A percentile compares a stretch with the other conserved stretches of the same genome.
phyloP scores from a whole-genome alignment of 2,113 vertebrate species.

The Melozone crissalis region DNA sequence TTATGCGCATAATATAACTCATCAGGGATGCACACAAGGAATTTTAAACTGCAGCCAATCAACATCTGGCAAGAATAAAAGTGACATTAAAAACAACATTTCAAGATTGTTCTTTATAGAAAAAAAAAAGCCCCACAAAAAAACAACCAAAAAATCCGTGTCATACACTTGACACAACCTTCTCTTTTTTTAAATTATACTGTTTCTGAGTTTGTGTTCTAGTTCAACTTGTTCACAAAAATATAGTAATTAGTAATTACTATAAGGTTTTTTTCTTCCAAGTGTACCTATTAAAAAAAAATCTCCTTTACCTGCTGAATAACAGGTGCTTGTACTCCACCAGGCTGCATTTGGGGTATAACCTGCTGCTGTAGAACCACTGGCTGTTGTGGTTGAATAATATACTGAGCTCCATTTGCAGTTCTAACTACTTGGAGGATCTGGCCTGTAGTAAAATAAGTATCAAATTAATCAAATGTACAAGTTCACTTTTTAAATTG shows the following conservation, averaged over 20 bases:
- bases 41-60: neutral
- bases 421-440: constrained; percentile 94
- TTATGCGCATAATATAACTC: neutral
- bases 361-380: constrained; percentile 93
- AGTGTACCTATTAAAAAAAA: neutral
- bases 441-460: constrained; percentile 81
- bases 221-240: neutral
- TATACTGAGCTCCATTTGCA: constrained; percentile 92
- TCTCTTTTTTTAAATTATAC: neutral
- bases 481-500: neutral
- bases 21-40: neutral
- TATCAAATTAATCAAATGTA: neutral
- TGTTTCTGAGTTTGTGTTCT: neutral
- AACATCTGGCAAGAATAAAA: neutral
- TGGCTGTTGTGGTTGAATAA: constrained; percentile 93
- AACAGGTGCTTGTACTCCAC: constrained; percentile 93
- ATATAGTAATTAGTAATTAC: neutral
- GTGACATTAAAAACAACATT: neutral
- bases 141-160: fast-evolving
- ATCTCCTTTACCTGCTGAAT: constrained; percentile 90
- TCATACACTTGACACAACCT: neutral
- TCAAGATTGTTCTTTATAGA: neutral
- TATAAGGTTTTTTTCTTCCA: neutral
- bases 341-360: constrained; percentile 92
- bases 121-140: neutral